phyloP scores from a whole-genome alignment of 2,113 vertebrate species.

The Plectropomus leopardus region DNA sequence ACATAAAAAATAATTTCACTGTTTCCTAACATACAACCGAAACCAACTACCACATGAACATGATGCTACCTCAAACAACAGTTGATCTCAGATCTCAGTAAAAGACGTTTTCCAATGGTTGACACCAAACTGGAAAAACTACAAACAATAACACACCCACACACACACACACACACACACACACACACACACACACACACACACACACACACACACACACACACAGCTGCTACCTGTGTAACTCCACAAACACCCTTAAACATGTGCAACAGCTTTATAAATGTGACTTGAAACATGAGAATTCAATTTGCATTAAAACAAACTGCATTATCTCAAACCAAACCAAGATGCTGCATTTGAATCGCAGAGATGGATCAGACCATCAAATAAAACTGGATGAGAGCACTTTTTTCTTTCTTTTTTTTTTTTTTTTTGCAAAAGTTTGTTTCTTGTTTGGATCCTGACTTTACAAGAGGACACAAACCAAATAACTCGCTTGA shows the following conservation, averaged over 20 bases:
- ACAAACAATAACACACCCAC: too few species aligned
- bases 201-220: not conserved
- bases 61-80: not conserved
- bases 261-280: constrained; percentile 34
- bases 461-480: constrained; percentile 58
- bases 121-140: too few species aligned
- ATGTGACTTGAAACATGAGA: constrained; percentile 18
- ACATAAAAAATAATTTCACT: not conserved
- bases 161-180: too few species aligned
- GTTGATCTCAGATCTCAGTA: not conserved
- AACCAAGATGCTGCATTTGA: constrained; percentile 42
- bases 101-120: not conserved
- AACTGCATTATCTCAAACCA: constrained; percentile 43
- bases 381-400: constrained; percentile 29
- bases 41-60: not conserved
- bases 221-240: not conserved
- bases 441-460: constrained; percentile 59
- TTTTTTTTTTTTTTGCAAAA: constrained; percentile 1
- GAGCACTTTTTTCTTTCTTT: constrained; percentile 20
- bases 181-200: not conserved
- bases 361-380: constrained; percentile 22
- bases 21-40: not conserved
- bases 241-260: constrained; percentile 35
- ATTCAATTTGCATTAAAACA: constrained; percentile 32
- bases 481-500: constrained; percentile 73